Percentiles rank a stretch among this genome's conserved stretches.
Evolutionary conservation across 2,888 invertebrate species (phyloP).

Genomic region (Erebia aethiops): DNA sequence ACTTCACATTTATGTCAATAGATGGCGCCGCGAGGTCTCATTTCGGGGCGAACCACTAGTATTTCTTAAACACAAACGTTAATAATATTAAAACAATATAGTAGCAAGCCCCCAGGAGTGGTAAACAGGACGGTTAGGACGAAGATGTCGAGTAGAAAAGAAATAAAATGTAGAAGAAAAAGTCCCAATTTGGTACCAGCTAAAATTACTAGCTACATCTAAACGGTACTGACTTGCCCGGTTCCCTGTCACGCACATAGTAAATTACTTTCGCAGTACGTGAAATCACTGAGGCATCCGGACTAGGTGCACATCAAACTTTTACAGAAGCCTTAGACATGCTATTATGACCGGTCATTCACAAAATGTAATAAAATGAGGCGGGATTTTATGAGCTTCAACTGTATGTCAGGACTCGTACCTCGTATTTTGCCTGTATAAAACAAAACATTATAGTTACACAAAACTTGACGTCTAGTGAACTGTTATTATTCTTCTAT

Average conservation of each 20-base stretch:
- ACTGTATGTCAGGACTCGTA: slow-evolving; percentile 43
- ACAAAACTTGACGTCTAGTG: slow-evolving; percentile 52
- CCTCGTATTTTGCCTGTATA: slow-evolving; percentile 52
- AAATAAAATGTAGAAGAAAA: no score
- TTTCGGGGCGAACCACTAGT: no score
- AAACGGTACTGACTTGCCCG: background rate
- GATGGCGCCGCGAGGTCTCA: no score
- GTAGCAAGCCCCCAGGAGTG: no score
- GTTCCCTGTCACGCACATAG: slow-evolving; percentile 36
- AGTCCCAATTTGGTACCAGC: no score
- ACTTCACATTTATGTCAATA: no score
- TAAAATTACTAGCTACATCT: no score
- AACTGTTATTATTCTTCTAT: slow-evolving; percentile 40
- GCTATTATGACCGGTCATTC: slow-evolving; percentile 64
- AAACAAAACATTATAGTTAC: slow-evolving; percentile 39
- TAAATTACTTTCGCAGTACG: slow-evolving; percentile 45
- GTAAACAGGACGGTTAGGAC: no score
- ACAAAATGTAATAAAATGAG: slow-evolving; percentile 61
- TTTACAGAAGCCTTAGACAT: slow-evolving; percentile 56
- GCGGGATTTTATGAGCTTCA: slow-evolving; percentile 66
- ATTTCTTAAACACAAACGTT: no score
- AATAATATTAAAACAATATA: no score
- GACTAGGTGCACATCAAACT: slow-evolving; percentile 56
- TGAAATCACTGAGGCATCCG: slow-evolving; percentile 47
- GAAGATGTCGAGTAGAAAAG: no score